Percentiles rank a stretch among this genome's conserved stretches.
Evolutionary conservation across 2,888 invertebrate species (phyloP).

Genomic region (Entomobrya proxima): DNA sequence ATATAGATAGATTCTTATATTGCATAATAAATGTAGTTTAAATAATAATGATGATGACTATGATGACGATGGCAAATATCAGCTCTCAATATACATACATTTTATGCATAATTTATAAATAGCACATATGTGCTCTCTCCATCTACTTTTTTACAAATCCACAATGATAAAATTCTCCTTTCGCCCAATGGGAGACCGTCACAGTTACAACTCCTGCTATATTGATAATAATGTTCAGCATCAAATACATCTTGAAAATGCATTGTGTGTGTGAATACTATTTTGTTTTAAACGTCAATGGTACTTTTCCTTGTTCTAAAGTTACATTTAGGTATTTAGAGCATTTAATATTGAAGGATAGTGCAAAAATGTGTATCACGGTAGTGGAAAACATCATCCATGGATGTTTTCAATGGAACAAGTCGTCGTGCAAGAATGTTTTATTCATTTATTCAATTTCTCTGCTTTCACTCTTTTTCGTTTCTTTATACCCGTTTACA

Average conservation of each 20-base stretch:
- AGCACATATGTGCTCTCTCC: background rate
- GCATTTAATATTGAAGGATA: too few species aligned
- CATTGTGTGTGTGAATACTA: too few species aligned
- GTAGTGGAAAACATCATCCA: too few species aligned
- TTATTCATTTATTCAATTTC: conserved; percentile 52
- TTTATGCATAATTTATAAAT: conserved; percentile 27
- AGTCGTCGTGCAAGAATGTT: conserved; percentile 30
- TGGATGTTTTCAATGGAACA: too few species aligned
- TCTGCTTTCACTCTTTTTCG: background rate
- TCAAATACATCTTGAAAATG: background rate
- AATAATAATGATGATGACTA: background rate
- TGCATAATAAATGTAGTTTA: background rate
- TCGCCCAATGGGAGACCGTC: background rate
- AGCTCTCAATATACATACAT: too few species aligned
- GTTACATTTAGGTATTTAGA: too few species aligned
- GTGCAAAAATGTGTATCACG: too few species aligned
- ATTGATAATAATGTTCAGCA: background rate
- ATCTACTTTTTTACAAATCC: background rate
- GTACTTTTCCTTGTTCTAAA: too few species aligned
- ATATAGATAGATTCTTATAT: too few species aligned
- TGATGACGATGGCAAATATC: background rate
- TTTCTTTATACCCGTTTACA: background rate
- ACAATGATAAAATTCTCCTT: too few species aligned
- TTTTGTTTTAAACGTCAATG: too few species aligned
- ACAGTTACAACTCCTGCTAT: background rate